Evolutionary conservation across 1,140 invertebrate species (phyloP), one percentile per base, ranked within the genome.

Genomic region (Bombus superbus): DNA sequence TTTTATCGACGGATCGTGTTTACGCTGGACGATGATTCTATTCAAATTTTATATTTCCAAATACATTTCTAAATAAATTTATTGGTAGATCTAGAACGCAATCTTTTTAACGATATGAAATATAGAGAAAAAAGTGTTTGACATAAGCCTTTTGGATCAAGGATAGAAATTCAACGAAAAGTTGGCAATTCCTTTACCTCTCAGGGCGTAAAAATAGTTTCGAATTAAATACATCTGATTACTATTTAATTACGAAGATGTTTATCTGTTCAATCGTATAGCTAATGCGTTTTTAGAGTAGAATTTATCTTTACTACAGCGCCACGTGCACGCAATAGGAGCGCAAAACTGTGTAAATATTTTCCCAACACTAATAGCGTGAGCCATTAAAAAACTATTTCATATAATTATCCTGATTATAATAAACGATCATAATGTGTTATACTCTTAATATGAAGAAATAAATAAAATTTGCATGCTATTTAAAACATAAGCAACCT

Each of bases 381-480:
- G 72, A 35, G 42, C 32, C 32, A 35, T 74, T 75, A 53, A 75
- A 75, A 75, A 53, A 35, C 32, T 57, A 53, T 75, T 53, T 53
- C 22, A 11, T 1, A 25, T 35, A 75, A 75, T 75, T 75, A 75
- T 53, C 32, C 15, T 38, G 11, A 53, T 53, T 35, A 35, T 11
- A 13, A 53, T 22, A 80, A 87, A 86, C 59, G 79, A 77, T 86
- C 59, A 18, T 57, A 86, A 74, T 74, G 76, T 74, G 76, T 53
- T 77, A 69, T 53, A 53, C 22, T 53, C 47, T 53, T 53, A 76
- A 66, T 69, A 74, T 35, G 44, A 75, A 75, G 73, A 35, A 77
- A 86, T 77, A 68, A 32, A 66, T 66, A 32, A 57, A 69, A 87
- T 87, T 86, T 86, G 44, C 86, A 87, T 87, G 64, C 57, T 68